A percentile compares a stretch with the other conserved stretches of the same genome.
Evolutionary conservation across 2,797 vertebrate genomes (phyloP).

Genomic region (Masticophis lateralis): DNA sequence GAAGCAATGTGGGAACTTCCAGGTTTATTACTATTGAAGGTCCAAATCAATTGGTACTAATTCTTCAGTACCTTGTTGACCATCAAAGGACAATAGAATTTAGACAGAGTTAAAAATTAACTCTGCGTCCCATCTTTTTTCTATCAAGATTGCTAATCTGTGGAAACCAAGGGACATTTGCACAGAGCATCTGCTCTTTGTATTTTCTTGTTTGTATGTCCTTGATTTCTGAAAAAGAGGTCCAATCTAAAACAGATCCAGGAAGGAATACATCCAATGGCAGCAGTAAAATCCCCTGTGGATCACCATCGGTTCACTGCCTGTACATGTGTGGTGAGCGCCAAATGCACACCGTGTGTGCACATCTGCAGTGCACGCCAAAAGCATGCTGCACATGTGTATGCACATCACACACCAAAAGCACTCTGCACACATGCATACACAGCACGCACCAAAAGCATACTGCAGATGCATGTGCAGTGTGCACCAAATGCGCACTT

Average conservation of each 20-base stretch:
- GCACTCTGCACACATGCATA: too few species aligned
- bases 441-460: too few species aligned
- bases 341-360: too few species aligned
- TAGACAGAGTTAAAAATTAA: neutral
- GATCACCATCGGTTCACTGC: too few species aligned
- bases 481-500: too few species aligned
- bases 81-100: neutral
- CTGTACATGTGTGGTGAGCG: too few species aligned
- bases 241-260: neutral
- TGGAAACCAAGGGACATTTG: neutral
- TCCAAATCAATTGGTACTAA: neutral
- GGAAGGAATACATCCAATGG: neutral
- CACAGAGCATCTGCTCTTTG: neutral
- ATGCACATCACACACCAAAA: too few species aligned
- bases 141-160: neutral
- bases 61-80: neutral
- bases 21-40: neutral
- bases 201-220: neutral
- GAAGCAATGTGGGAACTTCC: neutral
- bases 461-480: too few species aligned
- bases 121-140: neutral
- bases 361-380: too few species aligned
- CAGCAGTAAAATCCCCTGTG: too few species aligned
- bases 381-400: too few species aligned
- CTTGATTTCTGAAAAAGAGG: neutral